Base-by-base conservation (phyloP, 2,888 invertebrate species). In the Morinoia aosen region DNA sequence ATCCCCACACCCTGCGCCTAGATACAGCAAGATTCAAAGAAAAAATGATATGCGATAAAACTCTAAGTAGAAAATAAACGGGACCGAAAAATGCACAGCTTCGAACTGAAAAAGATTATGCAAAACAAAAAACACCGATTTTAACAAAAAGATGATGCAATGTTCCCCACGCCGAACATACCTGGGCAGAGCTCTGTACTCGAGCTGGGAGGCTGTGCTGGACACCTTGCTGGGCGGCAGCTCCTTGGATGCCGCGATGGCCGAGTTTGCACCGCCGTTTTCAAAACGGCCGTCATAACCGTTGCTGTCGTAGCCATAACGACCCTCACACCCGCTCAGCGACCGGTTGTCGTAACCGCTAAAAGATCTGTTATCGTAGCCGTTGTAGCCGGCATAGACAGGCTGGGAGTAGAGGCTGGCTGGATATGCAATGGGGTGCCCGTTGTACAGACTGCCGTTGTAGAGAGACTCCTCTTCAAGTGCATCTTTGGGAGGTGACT, bases 381-480 rank as follows among this genome's bases (percentile, higher is more conserved):
- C 93, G 25, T 57, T 93, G 57, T 58, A 93, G 93, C 93, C 93
- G 2, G 25, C n/a, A 33, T 93, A 93, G 56, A 57, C 16, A 39
- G 93, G 93, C 25, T 93, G 93, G 57, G 93, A 93, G 58, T 93
- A 93, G 48, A 93, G 93, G n/a, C 93, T 93, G n/a, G 93, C 93
- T 48, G 93, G 93, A 57, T 93, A 93, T 10, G 93, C 93, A 12
- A 48, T 12, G 14, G 93, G 33, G 0, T n/a, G 93, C 57, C 93
- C n/a, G 25, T 33, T 93, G 93, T 93, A 93, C 57, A 57, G 57
- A 57, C 58, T 93, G 93, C 93, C 93, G 93, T 93, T 93, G 93
- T 93, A 93, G 16, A 93, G 56, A 57, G 93, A 93, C 58, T 93
- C 93, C 57, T 93, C 93, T 33, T 93, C 93, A 0, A 57, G 93